Conservation (phyloP, 2,797 vertebrate genomes). For the Borostomias antarcticus region DNA sequence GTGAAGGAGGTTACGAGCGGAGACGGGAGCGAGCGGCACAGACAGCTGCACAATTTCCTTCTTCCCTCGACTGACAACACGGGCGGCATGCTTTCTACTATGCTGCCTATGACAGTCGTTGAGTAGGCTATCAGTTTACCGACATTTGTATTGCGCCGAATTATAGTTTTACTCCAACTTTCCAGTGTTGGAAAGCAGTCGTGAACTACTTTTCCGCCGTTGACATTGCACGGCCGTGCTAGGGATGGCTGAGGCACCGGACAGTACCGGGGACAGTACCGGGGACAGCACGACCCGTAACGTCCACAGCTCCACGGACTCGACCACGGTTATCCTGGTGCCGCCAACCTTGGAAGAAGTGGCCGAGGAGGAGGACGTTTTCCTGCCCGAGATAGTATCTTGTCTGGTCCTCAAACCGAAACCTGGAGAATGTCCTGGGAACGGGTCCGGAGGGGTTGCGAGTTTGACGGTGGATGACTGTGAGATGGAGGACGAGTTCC, state of each 20-base stretch:
- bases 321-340: slow-evolving; percentile 3
- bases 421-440: slow-evolving; percentile 8
- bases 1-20: slow-evolving; percentile 4
- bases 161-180: background rate
- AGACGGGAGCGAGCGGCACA: slow-evolving; percentile 7
- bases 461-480: slow-evolving; percentile 5
- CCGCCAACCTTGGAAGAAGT: slow-evolving; percentile 55
- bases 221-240: background rate
- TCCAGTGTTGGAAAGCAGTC: background rate
- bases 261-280: slow-evolving; percentile 17
- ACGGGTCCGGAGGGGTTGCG: background rate
- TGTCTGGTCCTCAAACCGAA: slow-evolving; percentile 18
- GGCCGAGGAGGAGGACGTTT: slow-evolving; percentile 58
- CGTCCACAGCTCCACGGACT: slow-evolving; percentile 25
- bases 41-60: background rate
- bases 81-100: background rate
- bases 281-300: slow-evolving; percentile 18
- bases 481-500: slow-evolving; percentile 64
- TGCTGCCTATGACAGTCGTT: background rate
- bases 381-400: slow-evolving; percentile 17
- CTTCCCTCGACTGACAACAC: background rate
- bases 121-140: background rate
- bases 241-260: slow-evolving; percentile 49
- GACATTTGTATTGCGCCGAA: background rate
- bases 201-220: background rate